Evolutionary conservation across 2,797 vertebrate genomes (phyloP).

Genomic region (Pithecia hirsuta): DNA sequence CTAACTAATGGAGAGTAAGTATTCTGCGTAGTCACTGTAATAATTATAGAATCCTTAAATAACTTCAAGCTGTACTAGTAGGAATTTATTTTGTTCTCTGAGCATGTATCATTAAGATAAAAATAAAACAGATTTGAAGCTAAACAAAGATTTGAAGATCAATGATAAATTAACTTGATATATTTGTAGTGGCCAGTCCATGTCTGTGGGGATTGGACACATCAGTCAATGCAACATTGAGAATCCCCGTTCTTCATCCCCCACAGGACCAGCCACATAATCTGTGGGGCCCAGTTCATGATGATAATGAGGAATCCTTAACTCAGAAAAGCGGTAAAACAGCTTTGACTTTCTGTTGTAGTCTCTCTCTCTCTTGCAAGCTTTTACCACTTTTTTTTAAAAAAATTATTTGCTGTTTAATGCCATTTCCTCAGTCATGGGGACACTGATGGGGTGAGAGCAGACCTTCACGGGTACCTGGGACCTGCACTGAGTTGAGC

Average conservation of each 20-base stretch:
- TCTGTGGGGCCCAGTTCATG: not conserved
- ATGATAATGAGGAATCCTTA: not conserved
- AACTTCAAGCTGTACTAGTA: not conserved
- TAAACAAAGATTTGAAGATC: not conserved
- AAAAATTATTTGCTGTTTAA: not conserved
- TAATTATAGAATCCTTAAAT: not conserved
- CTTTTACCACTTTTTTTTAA: not conserved
- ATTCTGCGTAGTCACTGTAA: not conserved
- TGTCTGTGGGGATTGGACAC: not conserved
- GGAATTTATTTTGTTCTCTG: slow-evolving; percentile 18
- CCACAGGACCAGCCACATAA: not conserved
- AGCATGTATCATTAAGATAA: not conserved
- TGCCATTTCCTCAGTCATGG: not conserved
- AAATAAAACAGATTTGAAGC: not conserved
- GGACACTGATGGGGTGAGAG: not conserved
- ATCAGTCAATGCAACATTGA: not conserved
- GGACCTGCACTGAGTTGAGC: not conserved
- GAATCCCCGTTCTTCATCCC: not conserved
- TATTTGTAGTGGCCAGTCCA: not conserved
- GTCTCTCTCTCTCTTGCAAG: not conserved
- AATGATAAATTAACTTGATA: not conserved
- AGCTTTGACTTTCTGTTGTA: not conserved
- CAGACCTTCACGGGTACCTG: not conserved
- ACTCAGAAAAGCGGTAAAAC: not conserved
- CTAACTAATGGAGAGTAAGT: not conserved